A percentile compares a stretch with the other conserved stretches of the same genome.
Conservation (phyloP, 1,140 invertebrate species). For the Argopecten irradians region DNA sequence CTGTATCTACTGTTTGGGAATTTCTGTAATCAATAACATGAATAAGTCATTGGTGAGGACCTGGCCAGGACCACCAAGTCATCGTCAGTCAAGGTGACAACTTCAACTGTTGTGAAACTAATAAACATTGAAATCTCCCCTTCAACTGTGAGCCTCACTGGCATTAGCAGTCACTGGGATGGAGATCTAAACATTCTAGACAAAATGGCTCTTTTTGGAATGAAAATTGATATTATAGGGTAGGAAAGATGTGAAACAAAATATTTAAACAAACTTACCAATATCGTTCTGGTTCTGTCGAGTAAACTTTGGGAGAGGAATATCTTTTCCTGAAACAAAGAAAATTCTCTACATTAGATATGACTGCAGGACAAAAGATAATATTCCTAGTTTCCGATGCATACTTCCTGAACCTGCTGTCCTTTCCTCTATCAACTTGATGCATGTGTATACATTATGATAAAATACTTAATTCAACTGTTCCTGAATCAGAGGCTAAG, state of each 20-base stretch:
- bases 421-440: background rate
- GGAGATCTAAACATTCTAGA: too few species aligned
- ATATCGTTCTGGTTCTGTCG: conserved; percentile 60
- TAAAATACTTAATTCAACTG: background rate
- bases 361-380: background rate
- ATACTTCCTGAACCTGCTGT: background rate
- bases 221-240: too few species aligned
- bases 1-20: background rate
- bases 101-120: background rate
- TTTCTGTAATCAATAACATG: background rate
- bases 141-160: too few species aligned
- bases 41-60: background rate
- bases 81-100: background rate
- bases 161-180: too few species aligned
- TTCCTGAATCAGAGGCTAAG: background rate
- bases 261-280: conserved; percentile 53
- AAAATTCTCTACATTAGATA: background rate
- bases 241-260: background rate
- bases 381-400: background rate
- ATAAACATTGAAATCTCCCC: too few species aligned
- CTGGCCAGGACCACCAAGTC: background rate
- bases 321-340: conserved; percentile 80
- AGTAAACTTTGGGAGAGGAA: conserved; percentile 87
- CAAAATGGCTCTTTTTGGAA: too few species aligned
- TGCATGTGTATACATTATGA: background rate